phyloP scores from a whole-genome alignment of 2,888 invertebrate genomes.

The Ennomos fuscantarius region DNA sequence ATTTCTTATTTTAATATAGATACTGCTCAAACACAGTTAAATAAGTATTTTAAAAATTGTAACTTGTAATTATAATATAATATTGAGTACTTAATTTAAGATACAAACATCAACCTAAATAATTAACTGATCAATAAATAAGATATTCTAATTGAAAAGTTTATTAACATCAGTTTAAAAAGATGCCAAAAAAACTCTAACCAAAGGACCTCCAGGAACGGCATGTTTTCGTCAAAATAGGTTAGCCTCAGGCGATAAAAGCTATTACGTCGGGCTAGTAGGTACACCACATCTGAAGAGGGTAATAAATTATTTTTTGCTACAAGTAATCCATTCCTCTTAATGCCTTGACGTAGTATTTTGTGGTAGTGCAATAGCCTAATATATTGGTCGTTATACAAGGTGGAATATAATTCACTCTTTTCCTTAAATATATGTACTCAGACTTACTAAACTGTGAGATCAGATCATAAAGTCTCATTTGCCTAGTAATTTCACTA shows the following conservation, averaged over 20 bases:
- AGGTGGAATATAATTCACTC: no score
- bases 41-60: no score
- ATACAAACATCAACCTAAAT: not conserved
- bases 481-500: no score
- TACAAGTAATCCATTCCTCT: slow-evolving; percentile 12
- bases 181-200: slow-evolving; percentile 13
- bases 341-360: slow-evolving; percentile 23
- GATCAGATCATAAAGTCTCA: no score
- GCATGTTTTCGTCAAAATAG: slow-evolving; percentile 19
- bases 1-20: no score
- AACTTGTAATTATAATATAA: no score
- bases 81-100: not conserved
- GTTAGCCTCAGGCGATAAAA: slow-evolving; percentile 23
- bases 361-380: slow-evolving; percentile 11
- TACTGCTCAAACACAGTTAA: no score
- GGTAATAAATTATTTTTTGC: slow-evolving; percentile 26
- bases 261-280: slow-evolving; percentile 12
- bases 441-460: no score
- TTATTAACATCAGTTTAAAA: slow-evolving; percentile 2
- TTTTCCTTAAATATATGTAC: no score
- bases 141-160: slow-evolving; percentile 8
- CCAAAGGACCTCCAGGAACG: slow-evolving; percentile 20
- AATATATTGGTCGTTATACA: not conserved
- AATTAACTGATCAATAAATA: slow-evolving; percentile 5
- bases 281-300: slow-evolving; percentile 25